These are phyloP conservation scores for Takifugu flavidus DNA, from an alignment of 2,113 vertebrate species.

Conservation along the genomic window DNA sequence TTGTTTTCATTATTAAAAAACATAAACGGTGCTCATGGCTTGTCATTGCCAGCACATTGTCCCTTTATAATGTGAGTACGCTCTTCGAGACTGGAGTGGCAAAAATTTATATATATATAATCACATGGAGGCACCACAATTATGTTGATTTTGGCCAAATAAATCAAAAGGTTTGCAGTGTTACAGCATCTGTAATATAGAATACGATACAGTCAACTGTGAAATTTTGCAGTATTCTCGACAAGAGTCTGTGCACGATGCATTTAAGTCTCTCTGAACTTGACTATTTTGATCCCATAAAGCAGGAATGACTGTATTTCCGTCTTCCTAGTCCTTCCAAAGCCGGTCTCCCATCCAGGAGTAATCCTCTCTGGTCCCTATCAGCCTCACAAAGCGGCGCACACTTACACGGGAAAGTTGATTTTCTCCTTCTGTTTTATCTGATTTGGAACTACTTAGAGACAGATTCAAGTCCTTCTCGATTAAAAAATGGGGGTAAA, in stretches of 20 bases:
- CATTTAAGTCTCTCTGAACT: constrained; percentile 16
- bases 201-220: constrained; percentile 9
- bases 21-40: background rate
- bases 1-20: background rate
- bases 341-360: constrained; percentile 58
- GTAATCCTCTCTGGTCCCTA: constrained; percentile 69
- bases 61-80: background rate
- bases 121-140: too few species aligned
- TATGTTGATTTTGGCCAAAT: background rate
- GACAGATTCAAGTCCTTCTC: constrained; percentile 60
- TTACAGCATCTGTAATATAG: too few species aligned
- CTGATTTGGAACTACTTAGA: constrained; percentile 71
- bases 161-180: background rate
- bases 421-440: constrained; percentile 67
- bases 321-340: constrained; percentile 64
- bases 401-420: constrained; percentile 66
- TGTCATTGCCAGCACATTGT: background rate
- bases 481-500: constrained; percentile 49
- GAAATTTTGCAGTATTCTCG: background rate
- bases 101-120: too few species aligned
- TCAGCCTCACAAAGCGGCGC: constrained; percentile 59
- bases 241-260: constrained; percentile 22
- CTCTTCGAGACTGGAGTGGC: too few species aligned
- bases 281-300: constrained; percentile 54
- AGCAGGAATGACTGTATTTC: constrained; percentile 59